Percentiles rank a stretch among this genome's conserved stretches.
Conservation (phyloP, 2,888 invertebrate species). For the Ochropacha duplaris region DNA sequence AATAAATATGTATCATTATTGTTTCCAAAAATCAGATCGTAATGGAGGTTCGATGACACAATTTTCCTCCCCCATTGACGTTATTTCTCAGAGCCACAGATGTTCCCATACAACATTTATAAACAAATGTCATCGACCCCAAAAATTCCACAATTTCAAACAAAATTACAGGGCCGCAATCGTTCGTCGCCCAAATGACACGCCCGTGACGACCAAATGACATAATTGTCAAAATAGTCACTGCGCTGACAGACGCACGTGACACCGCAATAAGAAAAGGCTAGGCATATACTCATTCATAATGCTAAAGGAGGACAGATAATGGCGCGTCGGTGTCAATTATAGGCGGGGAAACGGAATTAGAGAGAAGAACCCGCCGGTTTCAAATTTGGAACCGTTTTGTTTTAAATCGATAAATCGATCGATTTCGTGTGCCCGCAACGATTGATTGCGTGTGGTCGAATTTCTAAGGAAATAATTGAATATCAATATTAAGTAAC, state of each 20-base stretch:
- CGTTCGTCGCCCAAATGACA: conserved; percentile 81
- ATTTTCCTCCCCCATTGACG: conserved; percentile 1
- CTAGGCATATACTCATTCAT: conserved; percentile 30
- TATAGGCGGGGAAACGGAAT: conserved; percentile 82
- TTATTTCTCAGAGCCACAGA: conserved; percentile 54
- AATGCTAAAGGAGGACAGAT: conserved; percentile 44
- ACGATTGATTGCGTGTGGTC: conserved; percentile 80
- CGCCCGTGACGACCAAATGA: conserved; percentile 80
- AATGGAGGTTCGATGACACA: conserved; percentile 2
- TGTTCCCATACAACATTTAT: conserved; percentile 74
- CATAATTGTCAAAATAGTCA: conserved; percentile 83
- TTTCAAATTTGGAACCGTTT: conserved; percentile 81
- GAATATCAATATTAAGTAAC: conserved; percentile 69
- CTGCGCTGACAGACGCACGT: conserved; percentile 78
- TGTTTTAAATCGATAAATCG: conserved; percentile 81
- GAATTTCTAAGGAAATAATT: conserved; percentile 75
- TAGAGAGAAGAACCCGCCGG: conserved; percentile 74
- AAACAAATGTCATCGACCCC: conserved; percentile 68
- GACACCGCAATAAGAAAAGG: conserved; percentile 63
- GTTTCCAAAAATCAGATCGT: background rate
- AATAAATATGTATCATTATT: background rate
- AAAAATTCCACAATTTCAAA: conserved; percentile 72
- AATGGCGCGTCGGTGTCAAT: conserved; percentile 78
- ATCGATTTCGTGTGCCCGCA: conserved; percentile 65
- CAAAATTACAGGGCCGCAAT: conserved; percentile 77